A percentile compares a stretch with the other conserved stretches of the same genome.
phyloP scores from a whole-genome alignment of 2,888 invertebrate genomes.

The Abscondita cerata region DNA sequence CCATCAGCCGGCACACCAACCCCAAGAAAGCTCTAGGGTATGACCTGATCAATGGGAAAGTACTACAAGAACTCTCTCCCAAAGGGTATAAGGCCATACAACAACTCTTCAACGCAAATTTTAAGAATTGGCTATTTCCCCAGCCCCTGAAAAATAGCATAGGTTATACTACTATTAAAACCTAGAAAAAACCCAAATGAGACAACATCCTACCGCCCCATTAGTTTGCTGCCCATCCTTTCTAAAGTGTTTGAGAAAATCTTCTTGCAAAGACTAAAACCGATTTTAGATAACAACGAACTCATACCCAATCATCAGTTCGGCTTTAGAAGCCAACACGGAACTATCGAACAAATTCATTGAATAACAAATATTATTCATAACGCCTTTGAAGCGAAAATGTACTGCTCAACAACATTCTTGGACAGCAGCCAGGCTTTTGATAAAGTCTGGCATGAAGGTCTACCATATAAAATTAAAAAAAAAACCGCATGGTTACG shows the following conservation, averaged over 20 bases:
- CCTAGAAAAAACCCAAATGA: no score
- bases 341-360: no score
- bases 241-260: constrained; percentile 13
- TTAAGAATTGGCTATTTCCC: no score
- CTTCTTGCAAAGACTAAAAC: neutral
- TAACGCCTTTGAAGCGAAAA: no score
- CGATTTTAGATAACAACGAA: constrained; percentile 1
- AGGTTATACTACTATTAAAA: no score
- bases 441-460: no score
- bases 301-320: neutral
- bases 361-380: constrained; percentile 7
- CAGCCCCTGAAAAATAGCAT: constrained; percentile 1
- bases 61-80: neutral
- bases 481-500: constrained; percentile 3
- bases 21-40: neutral
- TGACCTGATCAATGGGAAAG: neutral
- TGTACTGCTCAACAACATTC: constrained; percentile 10
- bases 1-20: neutral
- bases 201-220: no score
- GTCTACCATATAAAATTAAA: constrained; percentile 8
- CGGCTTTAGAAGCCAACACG: no score
- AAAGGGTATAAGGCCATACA: neutral
- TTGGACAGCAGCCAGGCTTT: constrained; percentile 3
- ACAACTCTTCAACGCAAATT: no score
- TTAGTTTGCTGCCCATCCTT: no score